phyloP scores from a whole-genome alignment of 2,888 invertebrate genomes.

The Sinodicranocentrus sp. region DNA sequence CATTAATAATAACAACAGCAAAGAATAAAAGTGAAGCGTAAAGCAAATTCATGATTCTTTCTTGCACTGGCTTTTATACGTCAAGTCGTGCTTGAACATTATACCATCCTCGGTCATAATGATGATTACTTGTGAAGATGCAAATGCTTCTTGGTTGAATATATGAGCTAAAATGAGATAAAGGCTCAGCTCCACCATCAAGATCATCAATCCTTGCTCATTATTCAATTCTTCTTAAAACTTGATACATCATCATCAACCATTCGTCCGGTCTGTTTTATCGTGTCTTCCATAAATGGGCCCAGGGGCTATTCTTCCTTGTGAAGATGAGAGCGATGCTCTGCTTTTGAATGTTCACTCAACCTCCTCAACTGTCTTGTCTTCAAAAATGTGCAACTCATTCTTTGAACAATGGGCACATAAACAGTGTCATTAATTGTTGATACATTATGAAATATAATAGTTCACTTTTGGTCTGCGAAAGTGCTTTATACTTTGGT shows the following conservation, averaged over 20 bases:
- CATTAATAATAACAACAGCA: slow-evolving; percentile 6
- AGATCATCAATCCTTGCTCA: slow-evolving; percentile 73
- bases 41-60: not conserved
- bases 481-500: too few species aligned
- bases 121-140: slow-evolving; percentile 24
- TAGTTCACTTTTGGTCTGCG: too few species aligned
- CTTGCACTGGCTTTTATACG: not conserved
- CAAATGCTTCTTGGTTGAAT: not conserved
- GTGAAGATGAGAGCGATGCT: not conserved
- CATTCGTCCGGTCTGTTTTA: slow-evolving; percentile 48
- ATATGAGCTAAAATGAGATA: not conserved
- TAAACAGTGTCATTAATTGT: slow-evolving; percentile 6
- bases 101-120: slow-evolving; percentile 4
- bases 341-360: slow-evolving; percentile 2
- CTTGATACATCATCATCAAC: slow-evolving; percentile 10
- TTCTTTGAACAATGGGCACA: slow-evolving; percentile 26
- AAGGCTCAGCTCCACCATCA: slow-evolving; percentile 1
- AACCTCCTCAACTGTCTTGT: slow-evolving; percentile 3
- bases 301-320: slow-evolving; percentile 58
- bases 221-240: slow-evolving; percentile 70
- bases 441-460: too few species aligned
- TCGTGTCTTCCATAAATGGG: slow-evolving; percentile 67
- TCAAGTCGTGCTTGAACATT: not conserved
- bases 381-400: slow-evolving; percentile 34
- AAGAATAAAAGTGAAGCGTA: not conserved